Base-by-base conservation (phyloP, 2,797 vertebrate species). In the Halcyon badia region DNA sequence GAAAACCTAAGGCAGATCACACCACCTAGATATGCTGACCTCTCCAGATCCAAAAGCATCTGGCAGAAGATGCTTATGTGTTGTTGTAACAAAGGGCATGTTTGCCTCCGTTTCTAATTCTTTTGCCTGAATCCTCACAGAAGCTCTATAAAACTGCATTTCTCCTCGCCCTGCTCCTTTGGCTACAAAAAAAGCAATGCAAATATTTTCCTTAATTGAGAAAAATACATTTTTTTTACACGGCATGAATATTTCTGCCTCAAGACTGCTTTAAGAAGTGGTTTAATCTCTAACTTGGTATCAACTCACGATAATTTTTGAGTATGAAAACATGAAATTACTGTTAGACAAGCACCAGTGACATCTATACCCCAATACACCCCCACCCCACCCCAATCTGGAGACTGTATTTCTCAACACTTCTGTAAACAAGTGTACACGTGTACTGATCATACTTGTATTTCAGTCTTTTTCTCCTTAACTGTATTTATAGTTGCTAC, bases 281-380 rank as follows among this genome's bases (percentile, higher is more conserved):
- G 33, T 68, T 92, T 87, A 51, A 91, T 91, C 77, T 91, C 44
- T 65, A 80, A 20, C 26, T 77, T 78, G 33, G 44, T 85, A 44
- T 58, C 65, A 92, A 91, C 87, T 87, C 44, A 83, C 33, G 48
- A 70, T 92, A 73, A 91, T 87, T 83, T 69, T 62, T 75, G 33
- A 16, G 9, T 69, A 54, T 1, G 5, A 86, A 94, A 91, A 91
- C 64, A 91, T 2, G 7, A 92, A 92, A 87, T 89, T 83, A 68
- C 44, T 77, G 2, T 33, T 65, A 58, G 35, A 10, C 21, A 87
- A 90, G 61, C 33, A 90, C 18, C 25, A 54, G 49, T 46, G 62
- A 94, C 86, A 88, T 83, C 77, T 82, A 69, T 78, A 78, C 25
- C 17, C 11, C 22, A 10, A 20, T 37, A 18, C 42, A 8, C 42